phyloP scores from a whole-genome alignment of 2,797 vertebrate genomes.

The Hemitrygon akajei region DNA sequence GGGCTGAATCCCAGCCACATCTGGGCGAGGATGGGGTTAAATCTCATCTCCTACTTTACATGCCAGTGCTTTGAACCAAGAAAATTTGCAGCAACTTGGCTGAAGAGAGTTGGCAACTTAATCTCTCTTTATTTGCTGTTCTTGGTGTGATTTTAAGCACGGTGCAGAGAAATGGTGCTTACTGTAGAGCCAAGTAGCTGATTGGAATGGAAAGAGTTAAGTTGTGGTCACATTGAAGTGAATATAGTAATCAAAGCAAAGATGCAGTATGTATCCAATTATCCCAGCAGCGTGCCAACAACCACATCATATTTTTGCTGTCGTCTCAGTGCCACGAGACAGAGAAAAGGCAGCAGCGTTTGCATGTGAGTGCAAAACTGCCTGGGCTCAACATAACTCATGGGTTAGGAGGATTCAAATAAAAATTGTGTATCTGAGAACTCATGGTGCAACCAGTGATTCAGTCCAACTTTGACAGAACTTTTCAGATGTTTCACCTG shows the following conservation, averaged over 20 bases:
- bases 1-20: not conserved
- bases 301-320: slow-evolving; percentile 4
- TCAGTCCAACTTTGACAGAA: not conserved
- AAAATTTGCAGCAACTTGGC: not conserved
- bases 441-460: not conserved
- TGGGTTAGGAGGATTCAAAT: not conserved
- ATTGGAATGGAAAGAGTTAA: slow-evolving; percentile 12
- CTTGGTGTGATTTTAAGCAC: not conserved
- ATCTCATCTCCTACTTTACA: not conserved
- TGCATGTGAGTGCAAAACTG: not conserved
- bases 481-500: not conserved
- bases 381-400: too few relatives aligned
- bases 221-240: not conserved
- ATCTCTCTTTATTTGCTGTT: not conserved
- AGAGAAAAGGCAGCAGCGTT: not conserved
- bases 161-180: not conserved
- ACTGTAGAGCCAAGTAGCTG: too few relatives aligned
- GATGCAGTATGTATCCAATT: slow-evolving; percentile 21
- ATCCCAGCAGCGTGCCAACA: slow-evolving; percentile 16
- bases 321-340: not conserved
- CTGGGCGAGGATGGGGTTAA: not conserved
- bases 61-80: not conserved
- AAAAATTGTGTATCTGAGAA: not conserved
- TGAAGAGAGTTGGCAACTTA: not conserved
- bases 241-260: not conserved